Percentiles rank a stretch among this genome's conserved stretches.
These are phyloP conservation scores for Zootermopsis nevadensis DNA, from an alignment of 2,888 invertebrate genomes.

Conservation along the genomic window DNA sequence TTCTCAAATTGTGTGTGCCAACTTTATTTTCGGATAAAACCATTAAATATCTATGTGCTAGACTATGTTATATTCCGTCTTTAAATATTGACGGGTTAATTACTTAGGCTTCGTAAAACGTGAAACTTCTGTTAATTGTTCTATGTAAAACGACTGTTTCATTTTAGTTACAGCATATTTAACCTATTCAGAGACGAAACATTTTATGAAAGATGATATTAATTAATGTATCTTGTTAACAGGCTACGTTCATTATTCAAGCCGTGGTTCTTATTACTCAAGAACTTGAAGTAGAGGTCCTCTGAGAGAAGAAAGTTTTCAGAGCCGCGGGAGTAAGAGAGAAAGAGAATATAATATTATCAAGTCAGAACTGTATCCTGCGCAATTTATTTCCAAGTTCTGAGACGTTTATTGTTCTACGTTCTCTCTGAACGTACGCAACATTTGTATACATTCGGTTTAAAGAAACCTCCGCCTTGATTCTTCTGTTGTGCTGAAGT, in stretches of 20 bases:
- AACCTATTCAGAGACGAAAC: background rate
- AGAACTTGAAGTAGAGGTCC: background rate
- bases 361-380: background rate
- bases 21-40: no score
- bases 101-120: no score
- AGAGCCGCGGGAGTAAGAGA: conserved; percentile 3
- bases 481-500: no score
- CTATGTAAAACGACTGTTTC: background rate
- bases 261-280: background rate
- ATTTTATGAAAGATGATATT: background rate
- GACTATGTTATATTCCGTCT: no score
- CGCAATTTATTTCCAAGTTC: background rate
- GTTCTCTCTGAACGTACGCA: no score
- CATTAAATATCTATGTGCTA: no score
- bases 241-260: background rate
- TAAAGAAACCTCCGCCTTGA: no score
- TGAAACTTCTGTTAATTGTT: background rate
- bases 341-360: background rate
- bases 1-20: no score
- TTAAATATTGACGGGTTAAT: no score
- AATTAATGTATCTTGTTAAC: conserved; percentile 4
- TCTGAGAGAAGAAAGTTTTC: background rate
- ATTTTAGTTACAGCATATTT: background rate
- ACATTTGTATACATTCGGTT: background rate
- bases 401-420: background rate